These are phyloP conservation scores for Phymatocera aterrima DNA, from an alignment of 2,888 invertebrate species.

Conservation along the genomic window DNA sequence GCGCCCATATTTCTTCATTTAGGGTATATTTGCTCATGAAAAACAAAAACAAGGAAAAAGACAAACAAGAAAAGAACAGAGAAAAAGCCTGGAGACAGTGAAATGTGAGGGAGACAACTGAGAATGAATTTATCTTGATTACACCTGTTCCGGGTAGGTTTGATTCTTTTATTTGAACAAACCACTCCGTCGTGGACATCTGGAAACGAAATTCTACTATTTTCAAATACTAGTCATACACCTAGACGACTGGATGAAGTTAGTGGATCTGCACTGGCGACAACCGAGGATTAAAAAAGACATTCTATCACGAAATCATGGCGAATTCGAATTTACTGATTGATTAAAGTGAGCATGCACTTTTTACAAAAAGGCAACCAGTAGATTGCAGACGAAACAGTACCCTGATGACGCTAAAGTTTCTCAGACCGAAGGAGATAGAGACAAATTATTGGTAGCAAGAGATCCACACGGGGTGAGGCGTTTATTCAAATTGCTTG, in stretches of 20 bases:
- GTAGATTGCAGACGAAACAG: too few species aligned
- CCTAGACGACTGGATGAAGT: too few species aligned
- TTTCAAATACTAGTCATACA: too few species aligned
- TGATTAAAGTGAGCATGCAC: too few species aligned
- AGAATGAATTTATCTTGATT: slow-evolving; percentile 16
- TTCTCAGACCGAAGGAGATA: too few species aligned
- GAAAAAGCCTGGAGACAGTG: too few species aligned
- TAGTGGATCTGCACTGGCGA: too few species aligned
- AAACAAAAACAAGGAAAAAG: not conserved
- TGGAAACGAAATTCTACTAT: not conserved
- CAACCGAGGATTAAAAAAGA: too few species aligned
- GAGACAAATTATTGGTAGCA: not conserved
- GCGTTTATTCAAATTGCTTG: not conserved
- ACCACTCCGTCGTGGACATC: not conserved
- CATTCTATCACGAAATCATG: too few species aligned
- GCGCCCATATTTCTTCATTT: slow-evolving; percentile 23
- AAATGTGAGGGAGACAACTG: not conserved
- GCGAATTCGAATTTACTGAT: too few species aligned
- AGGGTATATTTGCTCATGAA: not conserved
- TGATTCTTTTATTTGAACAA: not conserved
- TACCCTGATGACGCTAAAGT: too few species aligned
- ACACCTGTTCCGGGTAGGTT: not conserved
- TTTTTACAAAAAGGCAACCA: too few species aligned
- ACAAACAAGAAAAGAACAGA: not conserved
- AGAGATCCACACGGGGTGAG: not conserved